Evolutionary conservation across 53 echinoderm and acorn worm species (phyloP), one percentile per base, ranked within the genome.

Genomic region (Actinopyga echinites): DNA sequence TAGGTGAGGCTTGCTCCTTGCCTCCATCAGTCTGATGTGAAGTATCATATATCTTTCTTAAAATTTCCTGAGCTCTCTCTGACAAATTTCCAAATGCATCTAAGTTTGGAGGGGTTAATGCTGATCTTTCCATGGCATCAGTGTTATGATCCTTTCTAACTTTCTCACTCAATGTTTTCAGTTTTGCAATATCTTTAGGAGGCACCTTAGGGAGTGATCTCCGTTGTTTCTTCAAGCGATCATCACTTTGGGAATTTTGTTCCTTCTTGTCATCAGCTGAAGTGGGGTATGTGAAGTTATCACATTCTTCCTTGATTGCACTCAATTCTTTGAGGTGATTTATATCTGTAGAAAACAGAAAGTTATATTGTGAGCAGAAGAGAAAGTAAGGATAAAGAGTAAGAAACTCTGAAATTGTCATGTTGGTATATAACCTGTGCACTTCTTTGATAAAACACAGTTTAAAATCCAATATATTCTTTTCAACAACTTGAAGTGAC

Each of bases 21-120:
- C 30, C 26, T 6, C 30, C 54, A 26, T 29, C 28, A 19, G 25
- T 52, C 19, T 56, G 35, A 13, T 78, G 56, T 19, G 78, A 56
- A 1, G 57, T 30, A 6, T 91, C 77, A 79, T 96, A 93, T 37
- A 93, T 87, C 74, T 92, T 93, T 64, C 89, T 93, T 31, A 95
- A 55, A 69, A 95, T 95, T 30, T 95, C 95, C 61, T 96, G 96
- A 19, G 96, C 93, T 32, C 93, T 82, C 65, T 83, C 63, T 2
- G 96, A 96, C 26, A 96, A 85, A 21, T 91, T 91, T 57, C 91
- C 86, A 83, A 93, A 88, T 3, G 91, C 86, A 5, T 87, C 91
- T 0, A 85, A 55, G 56, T 89, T 95, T 65, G 93, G 91, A n/a
- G 89, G 88, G 30, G 84, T 86, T 11, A 74, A 4, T 35, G 64